These are phyloP conservation scores for Hetaerina americana DNA, from an alignment of 1,140 invertebrate species.

Conservation along the genomic window DNA sequence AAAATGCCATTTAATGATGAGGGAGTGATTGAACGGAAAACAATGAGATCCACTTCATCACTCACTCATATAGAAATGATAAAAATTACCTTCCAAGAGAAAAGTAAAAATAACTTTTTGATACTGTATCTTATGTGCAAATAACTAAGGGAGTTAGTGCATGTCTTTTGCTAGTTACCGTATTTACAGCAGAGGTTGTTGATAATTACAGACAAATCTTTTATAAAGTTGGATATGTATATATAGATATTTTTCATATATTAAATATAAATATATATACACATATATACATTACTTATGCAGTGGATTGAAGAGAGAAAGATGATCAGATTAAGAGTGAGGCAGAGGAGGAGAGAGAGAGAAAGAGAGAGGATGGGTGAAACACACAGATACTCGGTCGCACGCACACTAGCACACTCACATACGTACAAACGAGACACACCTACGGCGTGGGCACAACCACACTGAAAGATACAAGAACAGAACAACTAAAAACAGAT, in stretches of 20 bases:
- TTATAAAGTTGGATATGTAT: too few species aligned
- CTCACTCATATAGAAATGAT: too few species aligned
- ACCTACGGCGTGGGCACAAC: conserved; percentile 1
- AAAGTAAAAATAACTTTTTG: background rate
- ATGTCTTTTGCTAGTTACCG: background rate
- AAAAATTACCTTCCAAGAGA: background rate
- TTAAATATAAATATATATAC: background rate
- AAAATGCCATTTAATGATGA: too few species aligned
- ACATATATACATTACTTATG: background rate
- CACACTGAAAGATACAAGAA: conserved; percentile 8
- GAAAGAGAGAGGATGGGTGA: background rate
- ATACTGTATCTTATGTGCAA: background rate
- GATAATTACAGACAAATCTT: background rate
- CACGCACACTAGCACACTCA: background rate
- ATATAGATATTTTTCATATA: background rate
- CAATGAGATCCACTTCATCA: too few species aligned
- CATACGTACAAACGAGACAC: background rate
- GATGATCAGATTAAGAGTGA: background rate
- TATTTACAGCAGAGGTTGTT: background rate
- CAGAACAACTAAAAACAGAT: conserved; percentile 5
- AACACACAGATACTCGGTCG: background rate
- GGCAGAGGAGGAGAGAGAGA: background rate
- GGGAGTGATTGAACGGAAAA: too few species aligned
- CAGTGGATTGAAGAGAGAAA: background rate
- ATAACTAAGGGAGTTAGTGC: background rate